Conservation (phyloP, 2,113 vertebrate genomes). For the Lophius piscatorius region DNA sequence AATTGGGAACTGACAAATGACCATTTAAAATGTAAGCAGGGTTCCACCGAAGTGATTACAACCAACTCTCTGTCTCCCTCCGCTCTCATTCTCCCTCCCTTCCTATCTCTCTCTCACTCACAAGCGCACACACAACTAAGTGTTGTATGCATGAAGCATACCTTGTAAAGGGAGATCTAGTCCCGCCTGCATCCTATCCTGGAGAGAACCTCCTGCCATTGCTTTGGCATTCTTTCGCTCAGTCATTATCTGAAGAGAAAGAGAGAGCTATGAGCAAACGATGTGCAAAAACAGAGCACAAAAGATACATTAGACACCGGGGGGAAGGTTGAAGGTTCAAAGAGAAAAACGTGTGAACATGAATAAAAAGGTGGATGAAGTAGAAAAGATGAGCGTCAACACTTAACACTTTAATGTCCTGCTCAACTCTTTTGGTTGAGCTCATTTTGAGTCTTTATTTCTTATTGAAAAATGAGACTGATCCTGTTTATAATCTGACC, state of each 20-base stretch:
- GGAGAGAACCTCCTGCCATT: conserved; percentile 89
- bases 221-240: conserved; percentile 98
- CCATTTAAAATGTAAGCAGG: conserved; percentile 1
- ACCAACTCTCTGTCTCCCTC: no score
- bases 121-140: neutral
- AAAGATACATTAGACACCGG: conserved; percentile 8
- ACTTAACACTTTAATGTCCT: neutral
- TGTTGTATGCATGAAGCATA: conserved; percentile 53
- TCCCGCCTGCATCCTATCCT: conserved; percentile 82
- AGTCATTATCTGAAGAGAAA: conserved; percentile 91
- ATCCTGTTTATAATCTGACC: no score
- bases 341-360: conserved; percentile 18
- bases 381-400: no score
- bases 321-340: conserved; percentile 13
- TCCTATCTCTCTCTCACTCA: no score
- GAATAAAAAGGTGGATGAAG: conserved; percentile 31
- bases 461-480: no score
- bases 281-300: conserved; percentile 13
- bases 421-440: no score
- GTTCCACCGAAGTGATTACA: no score
- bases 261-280: conserved; percentile 18
- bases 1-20: neutral
- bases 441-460: no score
- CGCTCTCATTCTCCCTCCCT: no score
- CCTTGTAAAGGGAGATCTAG: conserved; percentile 95